These are phyloP conservation scores for Fopius arisanus DNA, from an alignment of 1,140 invertebrate genomes.

Conservation along the genomic window DNA sequence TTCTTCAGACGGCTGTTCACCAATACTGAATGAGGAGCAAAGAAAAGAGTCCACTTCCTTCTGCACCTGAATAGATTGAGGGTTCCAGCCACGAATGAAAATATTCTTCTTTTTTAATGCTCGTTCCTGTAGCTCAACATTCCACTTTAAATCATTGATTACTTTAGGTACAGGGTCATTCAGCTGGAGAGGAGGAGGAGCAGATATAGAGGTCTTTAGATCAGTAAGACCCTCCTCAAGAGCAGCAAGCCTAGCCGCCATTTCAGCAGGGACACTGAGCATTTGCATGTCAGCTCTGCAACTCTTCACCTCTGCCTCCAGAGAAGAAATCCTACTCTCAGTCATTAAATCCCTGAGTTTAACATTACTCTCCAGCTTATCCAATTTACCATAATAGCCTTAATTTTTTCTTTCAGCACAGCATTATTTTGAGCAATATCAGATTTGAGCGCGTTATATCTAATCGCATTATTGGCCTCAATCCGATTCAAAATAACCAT, in stretches of 20 bases:
- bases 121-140: background rate
- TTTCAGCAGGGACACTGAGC: background rate
- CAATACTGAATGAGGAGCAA: background rate
- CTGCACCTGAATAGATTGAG: background rate
- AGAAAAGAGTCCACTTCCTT: background rate
- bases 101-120: background rate
- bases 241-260: background rate
- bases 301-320: background rate
- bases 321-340: background rate
- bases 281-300: background rate
- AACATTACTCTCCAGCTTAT: too few relatives aligned
- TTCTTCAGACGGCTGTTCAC: background rate
- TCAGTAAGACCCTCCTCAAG: background rate
- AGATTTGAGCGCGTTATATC: background rate
- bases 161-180: background rate
- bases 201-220: background rate
- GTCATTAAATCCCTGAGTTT: background rate
- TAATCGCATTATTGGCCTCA: background rate
- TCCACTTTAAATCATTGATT: background rate
- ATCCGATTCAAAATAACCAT: background rate
- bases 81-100: background rate
- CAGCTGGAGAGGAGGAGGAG: background rate
- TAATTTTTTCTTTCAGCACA: background rate
- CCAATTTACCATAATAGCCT: too few relatives aligned
- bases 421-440: background rate